Evolutionary conservation across 2,888 invertebrate genomes (phyloP).

Genomic region (Lypha dubia): DNA sequence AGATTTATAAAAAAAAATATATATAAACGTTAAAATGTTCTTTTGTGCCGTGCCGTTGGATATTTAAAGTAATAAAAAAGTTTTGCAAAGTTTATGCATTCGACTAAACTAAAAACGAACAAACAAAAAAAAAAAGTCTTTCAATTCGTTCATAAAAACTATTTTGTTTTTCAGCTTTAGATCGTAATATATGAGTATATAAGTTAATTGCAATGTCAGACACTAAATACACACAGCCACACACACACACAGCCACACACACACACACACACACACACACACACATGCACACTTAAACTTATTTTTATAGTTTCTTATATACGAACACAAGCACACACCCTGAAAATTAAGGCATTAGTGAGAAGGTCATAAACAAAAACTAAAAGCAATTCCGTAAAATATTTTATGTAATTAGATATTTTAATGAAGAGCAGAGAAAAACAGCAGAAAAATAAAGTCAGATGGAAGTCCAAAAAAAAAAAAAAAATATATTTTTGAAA

Average conservation of each 20-base stretch:
- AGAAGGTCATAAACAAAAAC: constrained; percentile 31
- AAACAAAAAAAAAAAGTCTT: neutral
- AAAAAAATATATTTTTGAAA: too few species aligned
- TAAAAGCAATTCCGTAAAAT: neutral
- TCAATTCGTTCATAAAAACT: constrained; percentile 22
- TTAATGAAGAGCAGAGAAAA: neutral
- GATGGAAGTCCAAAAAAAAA: constrained; percentile 15
- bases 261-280: neutral
- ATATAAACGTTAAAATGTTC: neutral
- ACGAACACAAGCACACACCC: constrained; percentile 55
- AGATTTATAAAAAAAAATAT: constrained; percentile 43
- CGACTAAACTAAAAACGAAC: constrained; percentile 17
- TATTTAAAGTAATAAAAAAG: constrained; percentile 57
- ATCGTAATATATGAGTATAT: constrained; percentile 61
- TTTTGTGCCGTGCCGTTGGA: constrained; percentile 28
- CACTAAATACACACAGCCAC: neutral
- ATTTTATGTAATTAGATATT: constrained; percentile 23
- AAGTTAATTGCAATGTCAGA: constrained; percentile 60
- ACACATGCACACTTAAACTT: neutral
- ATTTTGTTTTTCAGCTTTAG: constrained; percentile 27
- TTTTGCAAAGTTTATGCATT: constrained; percentile 10
- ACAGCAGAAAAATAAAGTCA: constrained; percentile 21
- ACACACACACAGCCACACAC: neutral
- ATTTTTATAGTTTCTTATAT: too few species aligned
- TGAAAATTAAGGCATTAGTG: constrained; percentile 35